phyloP scores from a whole-genome alignment of 2,113 vertebrate species.

The Bubalus kerabau region DNA sequence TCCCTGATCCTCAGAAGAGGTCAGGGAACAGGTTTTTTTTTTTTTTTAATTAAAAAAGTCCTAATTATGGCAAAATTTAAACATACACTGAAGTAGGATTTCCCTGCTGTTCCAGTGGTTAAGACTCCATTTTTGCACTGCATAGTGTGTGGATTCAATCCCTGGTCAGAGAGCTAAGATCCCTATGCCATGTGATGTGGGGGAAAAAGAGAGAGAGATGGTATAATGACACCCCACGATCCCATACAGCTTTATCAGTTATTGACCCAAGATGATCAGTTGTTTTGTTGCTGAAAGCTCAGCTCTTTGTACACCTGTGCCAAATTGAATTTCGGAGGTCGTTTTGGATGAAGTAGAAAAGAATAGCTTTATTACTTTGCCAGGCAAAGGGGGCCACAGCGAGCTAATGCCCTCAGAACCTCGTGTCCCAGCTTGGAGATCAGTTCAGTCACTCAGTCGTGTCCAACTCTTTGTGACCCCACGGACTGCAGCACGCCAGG shows the following conservation, averaged over 20 bases:
- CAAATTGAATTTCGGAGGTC: not conserved
- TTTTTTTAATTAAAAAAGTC: not conserved
- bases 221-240: not conserved
- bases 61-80: not conserved
- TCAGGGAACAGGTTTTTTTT: not conserved
- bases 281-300: not conserved
- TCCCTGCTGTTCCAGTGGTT: not conserved
- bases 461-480: not conserved
- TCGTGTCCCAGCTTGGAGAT: not conserved
- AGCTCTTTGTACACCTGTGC: not conserved
- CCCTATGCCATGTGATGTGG: not conserved
- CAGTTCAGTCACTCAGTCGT: not conserved
- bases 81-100: not conserved
- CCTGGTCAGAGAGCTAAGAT: not conserved
- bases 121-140: not conserved
- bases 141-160: not conserved
- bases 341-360: not conserved
- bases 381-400: not conserved
- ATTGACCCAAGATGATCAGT: not conserved
- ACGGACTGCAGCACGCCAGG: not conserved
- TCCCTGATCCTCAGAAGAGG: not conserved
- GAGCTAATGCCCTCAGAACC: not conserved
- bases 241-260: not conserved
- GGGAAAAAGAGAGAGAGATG: not conserved
- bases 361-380: not conserved